Evolutionary conservation across 92 coral and sea anemone species (phyloP).

Genomic region (Epizoanthus illoricatus): DNA sequence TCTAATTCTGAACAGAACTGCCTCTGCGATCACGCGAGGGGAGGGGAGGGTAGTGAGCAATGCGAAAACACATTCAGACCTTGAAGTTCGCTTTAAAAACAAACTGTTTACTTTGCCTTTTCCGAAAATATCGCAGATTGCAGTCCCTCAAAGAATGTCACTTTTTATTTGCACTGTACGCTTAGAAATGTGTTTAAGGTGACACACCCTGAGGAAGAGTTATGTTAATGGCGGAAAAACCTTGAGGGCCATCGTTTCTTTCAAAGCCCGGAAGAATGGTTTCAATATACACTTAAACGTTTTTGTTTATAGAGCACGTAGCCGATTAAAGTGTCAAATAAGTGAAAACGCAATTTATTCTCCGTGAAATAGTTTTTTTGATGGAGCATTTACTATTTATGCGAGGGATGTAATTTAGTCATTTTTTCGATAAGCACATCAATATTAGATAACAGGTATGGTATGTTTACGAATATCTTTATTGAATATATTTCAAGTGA

Average conservation of each 20-base stretch:
- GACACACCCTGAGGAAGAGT: background rate
- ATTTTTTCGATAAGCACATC: background rate
- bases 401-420: too few relatives aligned
- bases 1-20: too few relatives aligned
- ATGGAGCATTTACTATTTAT: too few relatives aligned
- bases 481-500: background rate
- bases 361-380: too few relatives aligned
- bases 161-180: background rate
- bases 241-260: background rate
- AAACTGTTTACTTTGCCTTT: background rate
- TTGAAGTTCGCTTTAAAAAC: too few relatives aligned
- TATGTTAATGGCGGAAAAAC: background rate
- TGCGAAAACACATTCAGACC: too few relatives aligned
- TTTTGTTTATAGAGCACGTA: too few relatives aligned
- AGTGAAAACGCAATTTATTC: too few relatives aligned
- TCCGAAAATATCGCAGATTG: background rate
- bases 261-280: background rate
- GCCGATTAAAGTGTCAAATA: too few relatives aligned
- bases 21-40: too few relatives aligned
- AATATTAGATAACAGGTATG: background rate
- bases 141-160: too few relatives aligned
- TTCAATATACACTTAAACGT: background rate
- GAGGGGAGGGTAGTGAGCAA: too few relatives aligned
- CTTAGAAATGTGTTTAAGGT: background rate
- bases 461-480: background rate